Evolutionary conservation across 2,797 vertebrate genomes (phyloP).

Genomic region (Caiman crocodilus): DNA sequence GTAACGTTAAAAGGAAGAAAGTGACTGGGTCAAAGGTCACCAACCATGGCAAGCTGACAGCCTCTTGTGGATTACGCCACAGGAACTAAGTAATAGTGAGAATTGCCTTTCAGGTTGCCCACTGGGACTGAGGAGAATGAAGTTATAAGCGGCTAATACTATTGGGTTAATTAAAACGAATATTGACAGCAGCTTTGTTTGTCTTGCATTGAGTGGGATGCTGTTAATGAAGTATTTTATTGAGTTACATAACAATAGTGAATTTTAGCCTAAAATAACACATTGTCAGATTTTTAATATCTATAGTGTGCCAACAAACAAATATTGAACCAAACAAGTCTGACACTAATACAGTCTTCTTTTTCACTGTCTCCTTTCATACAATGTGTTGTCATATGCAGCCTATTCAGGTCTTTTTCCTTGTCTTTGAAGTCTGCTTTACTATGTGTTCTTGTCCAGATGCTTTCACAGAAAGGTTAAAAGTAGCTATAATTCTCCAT

Average conservation of each 20-base stretch:
- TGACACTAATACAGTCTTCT: slow-evolving; percentile 30
- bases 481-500: background rate
- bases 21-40: slow-evolving; percentile 79
- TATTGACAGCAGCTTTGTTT: slow-evolving; percentile 79
- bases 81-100: slow-evolving; percentile 77
- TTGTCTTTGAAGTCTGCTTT: slow-evolving; percentile 31
- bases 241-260: slow-evolving; percentile 62
- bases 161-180: slow-evolving; percentile 82
- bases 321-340: slow-evolving; percentile 37
- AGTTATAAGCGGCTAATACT: slow-evolving; percentile 78
- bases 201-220: slow-evolving; percentile 63
- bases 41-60: slow-evolving; percentile 74
- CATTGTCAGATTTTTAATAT: slow-evolving; percentile 56
- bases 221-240: slow-evolving; percentile 65
- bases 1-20: slow-evolving; percentile 75
- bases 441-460: slow-evolving; percentile 19
- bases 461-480: background rate
- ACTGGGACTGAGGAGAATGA: slow-evolving; percentile 69
- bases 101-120: slow-evolving; percentile 79
- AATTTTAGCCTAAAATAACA: slow-evolving; percentile 68
- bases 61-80: slow-evolving; percentile 66
- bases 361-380: background rate
- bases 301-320: background rate
- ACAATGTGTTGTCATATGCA: background rate
- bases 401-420: background rate